phyloP scores from a whole-genome alignment of 2,113 vertebrate species.

The Sinocyclocheilus rhinocerous region DNA sequence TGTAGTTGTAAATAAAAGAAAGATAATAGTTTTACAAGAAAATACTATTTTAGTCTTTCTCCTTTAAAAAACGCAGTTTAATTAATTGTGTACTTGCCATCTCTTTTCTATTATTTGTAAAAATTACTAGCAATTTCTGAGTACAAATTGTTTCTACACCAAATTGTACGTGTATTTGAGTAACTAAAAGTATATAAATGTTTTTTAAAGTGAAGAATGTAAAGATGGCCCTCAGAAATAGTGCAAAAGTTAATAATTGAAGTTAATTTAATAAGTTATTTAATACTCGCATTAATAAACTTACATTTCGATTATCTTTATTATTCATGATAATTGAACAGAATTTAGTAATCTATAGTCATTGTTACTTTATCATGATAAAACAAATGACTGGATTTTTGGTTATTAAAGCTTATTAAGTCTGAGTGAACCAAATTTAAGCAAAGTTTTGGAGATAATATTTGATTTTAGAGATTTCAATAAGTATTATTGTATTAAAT shows the following conservation, averaged over 20 bases:
- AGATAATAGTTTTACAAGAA: no score
- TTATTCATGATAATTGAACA: not conserved
- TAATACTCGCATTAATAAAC: not conserved
- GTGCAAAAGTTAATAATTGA: not conserved
- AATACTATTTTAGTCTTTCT: no score
- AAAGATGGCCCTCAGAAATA: not conserved
- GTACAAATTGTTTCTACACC: no score
- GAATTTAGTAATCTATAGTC: not conserved
- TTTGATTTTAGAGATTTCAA: not conserved
- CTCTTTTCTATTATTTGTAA: no score
- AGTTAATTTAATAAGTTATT: not conserved
- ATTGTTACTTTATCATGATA: not conserved
- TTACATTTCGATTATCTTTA: not conserved
- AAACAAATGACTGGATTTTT: not conserved
- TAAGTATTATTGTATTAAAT: no score
- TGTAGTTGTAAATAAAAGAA: no score
- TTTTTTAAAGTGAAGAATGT: not conserved
- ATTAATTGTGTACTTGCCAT: no score
- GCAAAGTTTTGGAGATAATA: not conserved
- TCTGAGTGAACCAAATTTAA: not conserved
- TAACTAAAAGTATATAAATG: not conserved
- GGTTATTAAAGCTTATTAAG: not conserved
- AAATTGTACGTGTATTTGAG: no score
- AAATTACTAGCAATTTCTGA: no score
- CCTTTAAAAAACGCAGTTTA: no score